These are phyloP conservation scores for Suricata suricatta DNA, from an alignment of 2,113 vertebrate genomes.

Conservation along the genomic window DNA sequence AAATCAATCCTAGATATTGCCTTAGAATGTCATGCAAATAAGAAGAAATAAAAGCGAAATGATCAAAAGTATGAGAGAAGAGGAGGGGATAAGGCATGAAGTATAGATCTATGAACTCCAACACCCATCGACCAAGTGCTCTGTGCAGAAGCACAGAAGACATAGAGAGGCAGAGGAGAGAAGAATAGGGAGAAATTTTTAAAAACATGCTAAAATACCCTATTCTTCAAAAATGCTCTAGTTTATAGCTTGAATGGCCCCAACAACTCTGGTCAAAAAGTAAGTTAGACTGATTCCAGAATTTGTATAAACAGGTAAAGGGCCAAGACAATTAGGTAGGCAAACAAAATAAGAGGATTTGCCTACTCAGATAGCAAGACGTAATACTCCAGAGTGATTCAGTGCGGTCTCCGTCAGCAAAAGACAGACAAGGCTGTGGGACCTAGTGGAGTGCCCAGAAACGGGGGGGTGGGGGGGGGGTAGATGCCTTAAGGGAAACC, in stretches of 20 bases:
- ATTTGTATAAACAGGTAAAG: background rate
- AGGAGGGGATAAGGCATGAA: background rate
- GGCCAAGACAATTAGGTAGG: background rate
- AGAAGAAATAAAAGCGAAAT: background rate
- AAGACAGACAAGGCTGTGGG: background rate
- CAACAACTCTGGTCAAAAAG: background rate
- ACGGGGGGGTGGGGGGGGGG: too few species aligned
- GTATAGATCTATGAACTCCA: background rate
- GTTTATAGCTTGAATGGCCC: background rate
- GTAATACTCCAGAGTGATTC: background rate
- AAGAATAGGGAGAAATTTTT: background rate
- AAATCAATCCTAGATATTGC: background rate
- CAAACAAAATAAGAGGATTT: background rate
- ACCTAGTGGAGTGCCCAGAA: background rate
- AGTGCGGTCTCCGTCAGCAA: background rate
- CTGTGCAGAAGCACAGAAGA: background rate
- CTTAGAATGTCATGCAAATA: background rate
- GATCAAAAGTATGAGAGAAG: background rate
- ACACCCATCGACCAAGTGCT: background rate
- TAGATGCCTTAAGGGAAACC: background rate
- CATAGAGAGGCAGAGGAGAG: rapidly evolving
- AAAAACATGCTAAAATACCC: background rate
- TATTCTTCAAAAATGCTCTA: background rate
- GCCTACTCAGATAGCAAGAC: background rate
- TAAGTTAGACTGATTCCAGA: background rate